Evolutionary conservation across 2,888 invertebrate species (phyloP), one percentile per base, ranked within the genome.

Genomic region (Pyrrhia umbra): DNA sequence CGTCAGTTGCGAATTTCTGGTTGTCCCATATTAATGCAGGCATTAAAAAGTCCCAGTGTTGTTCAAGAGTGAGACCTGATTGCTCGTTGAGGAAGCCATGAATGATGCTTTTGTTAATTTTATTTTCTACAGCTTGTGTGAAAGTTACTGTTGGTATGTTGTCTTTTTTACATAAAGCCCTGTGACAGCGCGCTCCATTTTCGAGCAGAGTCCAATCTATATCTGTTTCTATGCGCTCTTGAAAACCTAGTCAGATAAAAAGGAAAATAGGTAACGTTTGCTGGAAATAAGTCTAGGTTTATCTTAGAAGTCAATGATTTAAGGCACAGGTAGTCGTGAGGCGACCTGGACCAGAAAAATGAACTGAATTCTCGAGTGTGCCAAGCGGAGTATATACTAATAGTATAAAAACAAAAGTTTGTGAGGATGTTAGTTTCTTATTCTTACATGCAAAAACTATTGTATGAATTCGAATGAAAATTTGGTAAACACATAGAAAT

Each of bases 11-110:
- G 70, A 91, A 90, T 60, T 85, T 91, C 15, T 92, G 90, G 37
- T 83, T 88, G 73, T 95, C 95, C 93, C 93, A 95, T 16, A 92
- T 51, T 2, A 80, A 84, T 21, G 88, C 83, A 0, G 94, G 90
- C 16, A 93, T 66, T 2, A 90, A 66, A 2, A 91, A 58, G 20
- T 94, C 92, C 90, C 90, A 92, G 25, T 90, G 90, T 30, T 94
- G 85, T 6, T 89, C 75, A 25, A 94, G 76, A 47, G 82, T 86
- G 4, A 93, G 58, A 6, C 73, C 78, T 10, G 90, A 89, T 0
- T 87, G 42, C 67, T 89, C 83, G 42, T 92, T 75, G 3, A 94
- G 78, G 60, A 94, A 92, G 9, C 88, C 87, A 16, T 78, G 50
- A 1, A 93, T 71, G 20, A 91, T 81, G 54, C 94, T 92, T 46